Conservation (phyloP, 1,140 invertebrate species). For the Streblospio benedicti region DNA sequence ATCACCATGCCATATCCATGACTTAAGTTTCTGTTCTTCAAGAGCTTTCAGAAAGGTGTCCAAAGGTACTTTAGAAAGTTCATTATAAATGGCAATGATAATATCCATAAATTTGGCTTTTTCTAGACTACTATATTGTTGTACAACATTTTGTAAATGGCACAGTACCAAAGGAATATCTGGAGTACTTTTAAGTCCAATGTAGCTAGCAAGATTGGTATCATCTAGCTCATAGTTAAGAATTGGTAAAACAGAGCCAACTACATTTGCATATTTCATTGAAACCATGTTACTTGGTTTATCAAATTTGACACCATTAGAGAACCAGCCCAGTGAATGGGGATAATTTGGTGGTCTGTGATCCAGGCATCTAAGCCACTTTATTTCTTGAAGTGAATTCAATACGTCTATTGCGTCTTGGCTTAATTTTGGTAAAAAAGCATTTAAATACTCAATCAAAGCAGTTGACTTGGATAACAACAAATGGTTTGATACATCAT, state of each 20-base stretch:
- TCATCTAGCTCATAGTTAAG: conserved; percentile 11
- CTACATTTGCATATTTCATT: not conserved
- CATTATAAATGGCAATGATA: conserved; percentile 1
- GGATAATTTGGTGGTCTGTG: conserved; percentile 12
- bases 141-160: conserved; percentile 11
- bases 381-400: conserved; percentile 3
- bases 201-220: no score
- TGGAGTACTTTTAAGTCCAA: no score
- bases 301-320: not conserved
- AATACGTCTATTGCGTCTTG: no score
- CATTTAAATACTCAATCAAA: conserved; percentile 11
- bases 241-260: conserved; percentile 13
- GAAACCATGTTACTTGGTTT: conserved; percentile 8
- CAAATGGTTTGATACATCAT: not conserved
- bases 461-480: conserved; percentile 10
- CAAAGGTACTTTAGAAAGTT: not conserved
- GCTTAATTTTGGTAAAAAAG: no score
- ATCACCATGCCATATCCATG: conserved; percentile 16
- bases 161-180: no score
- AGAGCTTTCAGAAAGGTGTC: conserved; percentile 2
- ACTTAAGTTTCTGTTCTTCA: not conserved
- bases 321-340: conserved; percentile 7
- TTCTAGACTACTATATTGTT: conserved; percentile 1
- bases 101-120: conserved; percentile 10
- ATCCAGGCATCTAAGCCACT: conserved; percentile 5